Base-by-base conservation (phyloP, 92 coral and sea anemone genomes). In the Hydrozoanthus gracilis region DNA sequence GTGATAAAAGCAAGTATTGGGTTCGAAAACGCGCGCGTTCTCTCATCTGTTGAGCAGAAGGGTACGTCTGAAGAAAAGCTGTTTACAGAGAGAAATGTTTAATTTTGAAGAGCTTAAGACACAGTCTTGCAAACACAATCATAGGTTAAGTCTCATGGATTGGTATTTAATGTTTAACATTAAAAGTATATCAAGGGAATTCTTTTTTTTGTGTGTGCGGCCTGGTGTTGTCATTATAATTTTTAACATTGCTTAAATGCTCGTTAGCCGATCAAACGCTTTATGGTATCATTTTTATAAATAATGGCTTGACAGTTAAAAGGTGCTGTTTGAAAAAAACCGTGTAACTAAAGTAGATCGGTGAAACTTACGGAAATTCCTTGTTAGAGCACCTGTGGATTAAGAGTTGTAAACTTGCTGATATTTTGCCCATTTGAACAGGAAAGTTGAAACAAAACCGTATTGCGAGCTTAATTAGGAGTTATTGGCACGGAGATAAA, bases 211-310 rank as follows among this genome's bases (percentile, higher is more conserved):
- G 44, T 46, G 62, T 80, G 60, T 47, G 71, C 51, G 44, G 73
- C 51, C 85, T 80, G 85, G 85, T 45, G 74, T 80, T 80, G 85
- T 65, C 69, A 51, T 80, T 80, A 80, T 80, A 65, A 80, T 80
- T 80, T 80, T 48, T 80, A 80, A 17, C 85, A 80, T 80, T 80
- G 85, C 61, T 80, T 80, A 80, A 80, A 80, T 80, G 85, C 85
- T 80, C 85, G 58, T 80, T 80, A 64, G 60, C 56, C 44, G 74
- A 67, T 80, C 85, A 67, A 80, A 80, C 17, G 56, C 85, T 67
- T 80, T 65, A 66, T 64, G 73, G 61, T 80, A 65, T 80, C 85
- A 80, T 10, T 80, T 62, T 45, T 80, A 65, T 80, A 65, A 80
- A 80, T 80, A 80, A 80, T 80, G 75, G 58, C 20, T 65, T 80